Conservation (phyloP, 1,140 invertebrate species). For the Platorchestia sp. region DNA sequence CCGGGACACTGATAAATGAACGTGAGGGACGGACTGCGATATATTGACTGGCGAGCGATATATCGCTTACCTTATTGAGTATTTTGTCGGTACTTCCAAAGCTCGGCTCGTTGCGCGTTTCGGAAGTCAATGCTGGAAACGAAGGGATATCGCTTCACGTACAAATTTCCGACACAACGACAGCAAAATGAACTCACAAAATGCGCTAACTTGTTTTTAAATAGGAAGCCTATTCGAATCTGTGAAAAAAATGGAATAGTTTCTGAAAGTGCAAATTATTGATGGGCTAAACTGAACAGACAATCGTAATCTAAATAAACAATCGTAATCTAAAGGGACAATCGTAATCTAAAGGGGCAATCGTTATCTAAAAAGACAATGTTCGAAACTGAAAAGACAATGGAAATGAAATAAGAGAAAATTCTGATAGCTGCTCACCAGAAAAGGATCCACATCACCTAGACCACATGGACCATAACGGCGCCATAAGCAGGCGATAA, state of each 20-base stretch:
- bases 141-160: not conserved
- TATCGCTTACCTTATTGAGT: constrained; percentile 51
- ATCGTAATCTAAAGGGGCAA: not conserved
- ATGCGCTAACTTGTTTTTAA: not conserved
- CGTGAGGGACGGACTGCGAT: constrained; percentile 13
- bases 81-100: constrained; percentile 48
- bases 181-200: not conserved
- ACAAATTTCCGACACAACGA: not conserved
- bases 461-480: not conserved
- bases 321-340: not conserved
- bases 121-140: constrained; percentile 39
- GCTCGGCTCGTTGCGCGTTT: constrained; percentile 4
- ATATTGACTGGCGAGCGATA: constrained; percentile 40
- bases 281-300: too few species aligned
- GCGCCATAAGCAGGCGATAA: not conserved
- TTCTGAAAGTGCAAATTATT: too few species aligned
- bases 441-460: not conserved
- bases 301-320: too few species aligned
- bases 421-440: not conserved
- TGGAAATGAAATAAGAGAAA: not conserved
- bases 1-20: constrained; percentile 38
- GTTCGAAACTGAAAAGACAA: not conserved
- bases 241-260: not conserved
- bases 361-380: not conserved
- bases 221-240: not conserved